Base-by-base conservation (phyloP, 2,888 invertebrate genomes). In the Noctua fimbriata region DNA sequence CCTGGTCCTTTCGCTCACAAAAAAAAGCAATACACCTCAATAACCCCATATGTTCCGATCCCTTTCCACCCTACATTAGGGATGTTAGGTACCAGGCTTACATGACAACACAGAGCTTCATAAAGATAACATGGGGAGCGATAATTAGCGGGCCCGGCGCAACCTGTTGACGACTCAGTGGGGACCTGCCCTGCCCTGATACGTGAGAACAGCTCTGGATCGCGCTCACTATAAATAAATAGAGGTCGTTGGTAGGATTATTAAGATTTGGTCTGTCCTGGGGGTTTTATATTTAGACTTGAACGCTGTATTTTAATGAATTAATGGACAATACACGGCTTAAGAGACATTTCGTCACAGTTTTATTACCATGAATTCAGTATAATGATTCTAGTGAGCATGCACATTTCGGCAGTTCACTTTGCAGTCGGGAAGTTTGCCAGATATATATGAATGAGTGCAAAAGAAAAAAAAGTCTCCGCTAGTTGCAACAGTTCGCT, bases 91-190 rank as follows among this genome's bases (percentile, higher is more conserved):
- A 67, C 75, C 47, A 76, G 73, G 58, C 73, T 58, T 73, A 85
- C 82, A 87, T 70, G 69, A 87, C 77, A 81, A 70, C 75, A 80
- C 85, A 76, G 55, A 73, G 78, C 60, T 85, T 76, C 85, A 86
- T 85, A 86, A 86, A 87, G 86, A 86, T 87, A 85, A 88, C 86
- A 80, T 36, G n/a, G 67, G 85, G 71, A 74, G 71, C 60, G 83
- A 81, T 85, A 88, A 88, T 88, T 88, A 88, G 80, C 60, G 63
- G 44, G 69, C 41, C 67, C 49, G 52, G 41, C 60, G 67, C 88
- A 71, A 87, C 79, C 83, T 87, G 89, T 87, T 89, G 88, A 83
- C 44, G 73, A 65, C 80, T 71, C 73, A 47, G 12, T 32, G 6
- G 88, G 78, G 78, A 77, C 80, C 32, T 77, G 63, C 58, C 72